Evolutionary conservation across 2,113 vertebrate genomes (phyloP).

Genomic region (Procavia capensis): DNA sequence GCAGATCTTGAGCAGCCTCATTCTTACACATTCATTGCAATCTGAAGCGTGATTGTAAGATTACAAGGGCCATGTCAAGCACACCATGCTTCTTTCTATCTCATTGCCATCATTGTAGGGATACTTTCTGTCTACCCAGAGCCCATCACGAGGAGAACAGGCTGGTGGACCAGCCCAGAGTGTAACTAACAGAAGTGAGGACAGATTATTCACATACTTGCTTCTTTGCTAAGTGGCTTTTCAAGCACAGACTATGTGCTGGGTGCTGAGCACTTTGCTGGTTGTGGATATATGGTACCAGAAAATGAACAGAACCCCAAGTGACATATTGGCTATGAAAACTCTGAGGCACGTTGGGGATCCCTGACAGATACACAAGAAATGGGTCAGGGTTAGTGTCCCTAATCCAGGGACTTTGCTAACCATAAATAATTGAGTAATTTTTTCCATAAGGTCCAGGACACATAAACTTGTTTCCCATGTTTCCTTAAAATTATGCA

Average conservation of each 20-base stretch:
- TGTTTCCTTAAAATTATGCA: neutral
- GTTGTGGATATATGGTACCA: fast-evolving
- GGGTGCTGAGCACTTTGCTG: too few species aligned
- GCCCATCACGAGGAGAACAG: too few species aligned
- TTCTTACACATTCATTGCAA: fast-evolving
- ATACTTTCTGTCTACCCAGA: fast-evolving
- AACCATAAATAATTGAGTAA: neutral
- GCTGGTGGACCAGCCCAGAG: too few species aligned
- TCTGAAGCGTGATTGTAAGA: neutral
- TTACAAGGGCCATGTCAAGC: neutral
- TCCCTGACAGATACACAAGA: neutral
- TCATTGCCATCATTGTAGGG: neutral
- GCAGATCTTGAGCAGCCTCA: neutral
- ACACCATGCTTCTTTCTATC: fast-evolving
- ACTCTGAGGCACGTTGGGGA: neutral
- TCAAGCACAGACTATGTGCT: too few species aligned
- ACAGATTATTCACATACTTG: fast-evolving
- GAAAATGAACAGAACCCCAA: neutral
- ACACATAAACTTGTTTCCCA: neutral
- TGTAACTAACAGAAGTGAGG: neutral
- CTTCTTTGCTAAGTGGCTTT: neutral
- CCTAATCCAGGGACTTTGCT: neutral
- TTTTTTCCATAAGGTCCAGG: neutral
- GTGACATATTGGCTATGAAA: neutral
- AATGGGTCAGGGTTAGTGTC: neutral